phyloP scores from a whole-genome alignment of 1,140 invertebrate species.

The Papilio polytes region DNA sequence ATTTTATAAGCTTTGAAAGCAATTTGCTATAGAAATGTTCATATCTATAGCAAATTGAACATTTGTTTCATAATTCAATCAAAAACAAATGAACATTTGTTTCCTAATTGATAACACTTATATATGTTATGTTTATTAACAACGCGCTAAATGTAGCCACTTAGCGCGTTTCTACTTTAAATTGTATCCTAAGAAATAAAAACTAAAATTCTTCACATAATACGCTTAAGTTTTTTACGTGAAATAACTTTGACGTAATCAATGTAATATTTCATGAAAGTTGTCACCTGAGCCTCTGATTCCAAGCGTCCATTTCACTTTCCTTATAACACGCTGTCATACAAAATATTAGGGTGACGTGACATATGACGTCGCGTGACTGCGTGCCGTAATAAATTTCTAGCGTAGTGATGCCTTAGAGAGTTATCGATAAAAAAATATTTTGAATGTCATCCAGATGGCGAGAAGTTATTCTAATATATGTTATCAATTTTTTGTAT shows the following conservation, averaged over 20 bases:
- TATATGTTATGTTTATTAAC: too few species aligned
- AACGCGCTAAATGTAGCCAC: not conserved
- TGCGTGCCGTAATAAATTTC: slow-evolving; percentile 32
- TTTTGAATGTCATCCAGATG: not conserved
- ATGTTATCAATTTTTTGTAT: too few species aligned
- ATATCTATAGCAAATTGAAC: too few species aligned
- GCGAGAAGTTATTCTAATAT: too few species aligned
- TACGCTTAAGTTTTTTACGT: not conserved
- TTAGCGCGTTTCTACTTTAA: not conserved
- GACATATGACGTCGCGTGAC: slow-evolving; percentile 25
- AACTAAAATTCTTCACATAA: too few species aligned
- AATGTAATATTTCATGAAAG: slow-evolving; percentile 32
- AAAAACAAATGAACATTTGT: too few species aligned
- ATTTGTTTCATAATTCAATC: too few species aligned
- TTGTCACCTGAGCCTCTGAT: slow-evolving; percentile 31
- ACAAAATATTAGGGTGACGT: slow-evolving; percentile 33
- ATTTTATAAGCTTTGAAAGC: too few species aligned
- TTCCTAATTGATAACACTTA: too few species aligned
- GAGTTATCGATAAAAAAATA: slow-evolving; percentile 12
- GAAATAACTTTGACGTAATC: not conserved
- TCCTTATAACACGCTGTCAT: slow-evolving; percentile 34
- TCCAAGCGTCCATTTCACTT: slow-evolving; percentile 29
- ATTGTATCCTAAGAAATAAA: not conserved
- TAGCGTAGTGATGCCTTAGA: not conserved
- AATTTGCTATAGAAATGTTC: too few species aligned